Conservation (phyloP, 2,113 vertebrate species). For the Agapornis roseicollis region DNA sequence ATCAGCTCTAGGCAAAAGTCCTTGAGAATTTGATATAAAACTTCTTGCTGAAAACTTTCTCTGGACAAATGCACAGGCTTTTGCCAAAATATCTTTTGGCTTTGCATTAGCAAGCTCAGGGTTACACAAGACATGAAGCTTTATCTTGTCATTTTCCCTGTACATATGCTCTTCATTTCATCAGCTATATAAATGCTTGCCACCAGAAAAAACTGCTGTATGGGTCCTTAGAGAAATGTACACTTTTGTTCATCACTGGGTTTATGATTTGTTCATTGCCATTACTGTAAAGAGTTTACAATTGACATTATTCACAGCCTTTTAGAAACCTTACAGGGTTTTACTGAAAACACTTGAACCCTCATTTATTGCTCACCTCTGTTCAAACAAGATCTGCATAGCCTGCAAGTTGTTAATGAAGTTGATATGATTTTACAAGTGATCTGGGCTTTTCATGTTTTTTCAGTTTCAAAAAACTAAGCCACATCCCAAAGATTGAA, state of each 20-base stretch:
- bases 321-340: constrained; percentile 5
- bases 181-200: not conserved
- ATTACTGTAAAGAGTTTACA: constrained; percentile 4
- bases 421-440: not conserved
- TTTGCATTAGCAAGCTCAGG: not conserved
- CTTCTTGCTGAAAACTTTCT: constrained; percentile 2
- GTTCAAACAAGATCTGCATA: constrained; percentile 22
- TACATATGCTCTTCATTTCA: not conserved
- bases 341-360: constrained; percentile 19
- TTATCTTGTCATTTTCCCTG: not conserved
- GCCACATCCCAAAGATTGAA: not conserved
- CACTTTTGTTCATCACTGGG: not conserved
- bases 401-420: constrained; percentile 11
- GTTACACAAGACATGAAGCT: not conserved
- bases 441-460: not conserved
- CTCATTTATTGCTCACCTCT: constrained; percentile 13
- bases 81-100: not conserved
- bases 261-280: not conserved
- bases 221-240: not conserved
- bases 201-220: not conserved
- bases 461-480: not conserved
- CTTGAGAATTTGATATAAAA: not conserved
- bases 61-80: not conserved
- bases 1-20: not conserved
- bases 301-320: constrained; percentile 39